phyloP scores from a whole-genome alignment of 2,797 vertebrate genomes.

The Arnoldichthys spilopterus region DNA sequence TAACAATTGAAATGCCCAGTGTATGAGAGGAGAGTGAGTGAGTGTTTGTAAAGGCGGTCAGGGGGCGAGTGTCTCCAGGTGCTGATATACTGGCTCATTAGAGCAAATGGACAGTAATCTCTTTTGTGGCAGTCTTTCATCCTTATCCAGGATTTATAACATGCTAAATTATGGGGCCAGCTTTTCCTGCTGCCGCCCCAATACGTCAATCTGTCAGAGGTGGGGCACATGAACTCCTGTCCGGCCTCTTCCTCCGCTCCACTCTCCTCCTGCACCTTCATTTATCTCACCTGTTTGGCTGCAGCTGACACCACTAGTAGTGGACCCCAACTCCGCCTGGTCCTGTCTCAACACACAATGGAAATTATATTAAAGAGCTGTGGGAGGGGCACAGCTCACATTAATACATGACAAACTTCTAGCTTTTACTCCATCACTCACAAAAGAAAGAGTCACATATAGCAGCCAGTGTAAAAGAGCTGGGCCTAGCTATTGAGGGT shows the following conservation, averaged over 20 bases:
- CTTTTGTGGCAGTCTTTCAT: constrained; percentile 85
- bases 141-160: constrained; percentile 87
- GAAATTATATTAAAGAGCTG: constrained; percentile 52
- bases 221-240: constrained; percentile 55
- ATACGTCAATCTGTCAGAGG: constrained; percentile 71
- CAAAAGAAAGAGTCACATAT: constrained; percentile 5
- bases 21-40: constrained; percentile 49
- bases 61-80: constrained; percentile 61
- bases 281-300: constrained; percentile 61
- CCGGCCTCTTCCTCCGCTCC: constrained; percentile 46
- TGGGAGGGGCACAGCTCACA: constrained; percentile 26
- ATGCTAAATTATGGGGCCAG: constrained; percentile 78
- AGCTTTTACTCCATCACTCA: constrained; percentile 22
- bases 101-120: constrained; percentile 80
- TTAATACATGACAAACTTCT: constrained; percentile 37
- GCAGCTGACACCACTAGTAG: constrained; percentile 39
- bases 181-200: constrained; percentile 66
- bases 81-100: constrained; percentile 76
- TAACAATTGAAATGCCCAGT: constrained; percentile 58
- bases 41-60: constrained; percentile 49
- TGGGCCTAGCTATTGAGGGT: not conserved
- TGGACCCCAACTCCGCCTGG: constrained; percentile 36
- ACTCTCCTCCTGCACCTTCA: constrained; percentile 43
- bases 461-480: not conserved
- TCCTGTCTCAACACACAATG: constrained; percentile 40